Conservation (phyloP, 1,140 invertebrate genomes). For the Lordiphosa clarofinis region DNA sequence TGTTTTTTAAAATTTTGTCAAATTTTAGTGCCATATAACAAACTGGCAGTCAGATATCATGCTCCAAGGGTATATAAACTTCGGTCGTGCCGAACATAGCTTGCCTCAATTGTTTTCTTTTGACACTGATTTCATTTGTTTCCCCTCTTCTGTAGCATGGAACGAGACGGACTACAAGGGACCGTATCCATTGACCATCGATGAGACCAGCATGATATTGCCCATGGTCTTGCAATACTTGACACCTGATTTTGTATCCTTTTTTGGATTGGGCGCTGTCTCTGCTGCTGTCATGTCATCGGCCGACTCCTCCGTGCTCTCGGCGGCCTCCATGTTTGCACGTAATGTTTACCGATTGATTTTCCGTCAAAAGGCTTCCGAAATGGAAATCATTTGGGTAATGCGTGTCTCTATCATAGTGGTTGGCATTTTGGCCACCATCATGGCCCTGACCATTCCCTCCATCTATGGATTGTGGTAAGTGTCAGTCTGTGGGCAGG, state of each 20-base stretch:
- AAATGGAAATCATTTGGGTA: constrained; percentile 98
- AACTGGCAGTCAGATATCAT: no score
- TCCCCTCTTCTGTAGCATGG: constrained; percentile 86
- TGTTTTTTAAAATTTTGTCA: no score
- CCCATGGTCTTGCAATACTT: constrained; percentile 98
- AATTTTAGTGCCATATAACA: no score
- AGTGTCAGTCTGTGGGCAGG: constrained; percentile 41
- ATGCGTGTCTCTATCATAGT: constrained; percentile 96
- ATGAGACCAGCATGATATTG: constrained; percentile 94
- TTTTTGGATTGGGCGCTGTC: constrained; percentile 98
- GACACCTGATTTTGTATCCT: constrained; percentile 95
- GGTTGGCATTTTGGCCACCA: constrained; percentile 94
- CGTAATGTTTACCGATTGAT: constrained; percentile 98
- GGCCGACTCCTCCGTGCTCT: constrained; percentile 97
- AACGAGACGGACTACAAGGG: constrained; percentile 92
- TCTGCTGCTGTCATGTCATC: constrained; percentile 99
- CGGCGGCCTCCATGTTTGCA: constrained; percentile 98
- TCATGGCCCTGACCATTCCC: constrained; percentile 97
- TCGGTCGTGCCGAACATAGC: no score
- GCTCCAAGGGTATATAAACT: no score
- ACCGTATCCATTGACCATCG: constrained; percentile 85
- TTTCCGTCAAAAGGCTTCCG: constrained; percentile 95
- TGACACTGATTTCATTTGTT: not conserved
- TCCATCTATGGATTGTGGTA: constrained; percentile 98
- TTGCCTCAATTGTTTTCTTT: no score